These are phyloP conservation scores for Nothura maculosa DNA, from an alignment of 2,797 vertebrate species.

Conservation along the genomic window DNA sequence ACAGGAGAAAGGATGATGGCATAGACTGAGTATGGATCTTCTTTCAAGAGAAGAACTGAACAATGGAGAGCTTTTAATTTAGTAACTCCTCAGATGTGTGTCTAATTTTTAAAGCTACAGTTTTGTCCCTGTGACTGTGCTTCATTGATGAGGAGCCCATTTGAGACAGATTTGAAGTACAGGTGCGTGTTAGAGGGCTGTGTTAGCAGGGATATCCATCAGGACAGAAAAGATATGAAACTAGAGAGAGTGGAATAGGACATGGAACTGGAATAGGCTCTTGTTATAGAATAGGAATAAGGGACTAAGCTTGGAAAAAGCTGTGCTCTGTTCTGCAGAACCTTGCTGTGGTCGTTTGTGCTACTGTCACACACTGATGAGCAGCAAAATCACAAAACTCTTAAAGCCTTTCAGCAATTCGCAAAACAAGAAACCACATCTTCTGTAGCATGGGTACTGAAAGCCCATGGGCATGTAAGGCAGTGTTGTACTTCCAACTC, in stretches of 20 bases:
- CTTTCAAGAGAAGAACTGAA: not conserved
- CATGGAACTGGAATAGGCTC: not conserved
- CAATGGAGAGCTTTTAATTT: not conserved
- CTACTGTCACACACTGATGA: slow-evolving; percentile 25
- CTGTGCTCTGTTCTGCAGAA: not conserved
- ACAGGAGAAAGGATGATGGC: not conserved
- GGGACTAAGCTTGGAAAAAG: not conserved
- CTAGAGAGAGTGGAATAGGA: not conserved
- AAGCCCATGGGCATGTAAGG: not conserved
- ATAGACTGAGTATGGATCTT: not conserved
- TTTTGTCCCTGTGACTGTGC: not conserved
- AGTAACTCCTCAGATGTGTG: not conserved
- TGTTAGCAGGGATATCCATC: not conserved
- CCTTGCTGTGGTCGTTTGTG: slow-evolving; percentile 15
- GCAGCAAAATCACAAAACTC: slow-evolving; percentile 21
- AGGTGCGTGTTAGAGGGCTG: not conserved
- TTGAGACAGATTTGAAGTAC: slow-evolving; percentile 6
- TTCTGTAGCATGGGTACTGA: slow-evolving; percentile 1
- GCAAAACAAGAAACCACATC: slow-evolving; percentile 20
- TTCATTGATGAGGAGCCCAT: not conserved
- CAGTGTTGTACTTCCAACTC: slow-evolving; percentile 6
- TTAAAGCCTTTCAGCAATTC: slow-evolving; percentile 6
- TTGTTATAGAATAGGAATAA: not conserved
- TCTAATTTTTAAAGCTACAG: not conserved
- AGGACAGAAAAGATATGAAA: not conserved